These are phyloP conservation scores for Drosophila atroscutellata DNA, from an alignment of 2,888 invertebrate genomes.

Conservation along the genomic window DNA sequence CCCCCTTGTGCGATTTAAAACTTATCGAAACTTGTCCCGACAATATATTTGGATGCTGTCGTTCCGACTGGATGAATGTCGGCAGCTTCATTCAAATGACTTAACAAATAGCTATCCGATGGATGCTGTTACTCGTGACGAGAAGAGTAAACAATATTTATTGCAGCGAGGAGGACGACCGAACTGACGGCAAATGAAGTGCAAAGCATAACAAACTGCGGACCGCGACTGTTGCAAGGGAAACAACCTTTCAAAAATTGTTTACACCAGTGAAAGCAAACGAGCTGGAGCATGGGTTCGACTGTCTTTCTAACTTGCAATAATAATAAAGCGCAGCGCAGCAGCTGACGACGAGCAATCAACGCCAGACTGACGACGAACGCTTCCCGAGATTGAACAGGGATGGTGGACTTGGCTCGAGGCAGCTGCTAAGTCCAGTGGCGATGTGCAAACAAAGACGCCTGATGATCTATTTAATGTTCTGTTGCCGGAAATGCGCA, in stretches of 20 bases:
- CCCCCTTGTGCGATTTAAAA: slow-evolving; percentile 58
- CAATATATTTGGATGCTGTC: slow-evolving; percentile 40
- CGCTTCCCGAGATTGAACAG: slow-evolving; percentile 11
- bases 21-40: slow-evolving; percentile 55
- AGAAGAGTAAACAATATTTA: slow-evolving; percentile 73
- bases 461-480: slow-evolving; percentile 73
- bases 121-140: slow-evolving; percentile 53
- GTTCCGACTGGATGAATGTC: slow-evolving; percentile 66
- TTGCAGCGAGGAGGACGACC: slow-evolving; percentile 38
- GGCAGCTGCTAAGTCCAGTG: slow-evolving; percentile 44
- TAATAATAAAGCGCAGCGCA: slow-evolving; percentile 69
- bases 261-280: slow-evolving; percentile 53
- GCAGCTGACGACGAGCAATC: slow-evolving; percentile 72
- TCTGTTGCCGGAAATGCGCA: slow-evolving; percentile 65
- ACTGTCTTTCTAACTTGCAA: slow-evolving; percentile 56
- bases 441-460: slow-evolving; percentile 73
- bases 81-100: slow-evolving; percentile 66
- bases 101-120: slow-evolving; percentile 72
- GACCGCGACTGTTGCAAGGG: slow-evolving; percentile 64
- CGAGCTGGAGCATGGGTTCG: slow-evolving; percentile 1
- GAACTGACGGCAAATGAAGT: slow-evolving; percentile 67
- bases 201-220: slow-evolving; percentile 70
- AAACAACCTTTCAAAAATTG: slow-evolving; percentile 78
- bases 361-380: slow-evolving; percentile 30
- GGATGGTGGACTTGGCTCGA: slow-evolving; percentile 14